Base-by-base conservation (phyloP, 2,888 invertebrate species). In the Lycophotia porphyrea region DNA sequence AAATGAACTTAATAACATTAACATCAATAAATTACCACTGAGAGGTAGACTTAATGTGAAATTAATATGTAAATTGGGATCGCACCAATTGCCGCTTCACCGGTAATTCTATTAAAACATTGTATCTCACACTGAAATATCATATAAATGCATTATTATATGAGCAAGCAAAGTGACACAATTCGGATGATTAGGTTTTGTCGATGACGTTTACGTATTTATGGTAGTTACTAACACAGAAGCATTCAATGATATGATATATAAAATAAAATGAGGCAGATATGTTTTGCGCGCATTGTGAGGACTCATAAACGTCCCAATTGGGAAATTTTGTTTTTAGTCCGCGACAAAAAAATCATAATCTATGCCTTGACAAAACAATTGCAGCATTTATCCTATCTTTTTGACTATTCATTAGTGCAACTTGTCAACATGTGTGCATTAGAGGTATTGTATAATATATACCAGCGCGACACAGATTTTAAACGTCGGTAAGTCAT, bases 11-110 rank as follows among this genome's bases (percentile, higher is more conserved):
- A 76, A 80, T 76, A 34, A 27, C 68, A 76, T 83, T 83, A 74
- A 65, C 80, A 66, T 76, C 80, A 74, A 77, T 83, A 74, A 82
- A 77, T 83, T 80, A 80, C 55, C 34, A 39, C 21, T 80, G 80
- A 74, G 74, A 74, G 76, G 80, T 61, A 18, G 71, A 65, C 55
- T 80, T 82, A 80, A 82, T 83, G 71, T 52, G 68, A 73, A 65
- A 83, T 83, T 83, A 80, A 83, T 80, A 83, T 83, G 82, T 71
- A 80, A 83, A 83, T 82, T 83, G 83, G 60, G 65, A 77, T 77
- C 76, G 42, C 24, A 55, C 36, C 82, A 64, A 74, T 77, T 73
- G 76, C 36, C 71, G 71, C 67, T 55, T 82, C 83, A 71, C 18
- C 36, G 31, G 42, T 82, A 80, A 82, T 80, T 82, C 82, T 83